Evolutionary conservation across 2,797 vertebrate species (phyloP), one percentile per base, ranked within the genome.

Genomic region (Gephyroberyx darwinii): DNA sequence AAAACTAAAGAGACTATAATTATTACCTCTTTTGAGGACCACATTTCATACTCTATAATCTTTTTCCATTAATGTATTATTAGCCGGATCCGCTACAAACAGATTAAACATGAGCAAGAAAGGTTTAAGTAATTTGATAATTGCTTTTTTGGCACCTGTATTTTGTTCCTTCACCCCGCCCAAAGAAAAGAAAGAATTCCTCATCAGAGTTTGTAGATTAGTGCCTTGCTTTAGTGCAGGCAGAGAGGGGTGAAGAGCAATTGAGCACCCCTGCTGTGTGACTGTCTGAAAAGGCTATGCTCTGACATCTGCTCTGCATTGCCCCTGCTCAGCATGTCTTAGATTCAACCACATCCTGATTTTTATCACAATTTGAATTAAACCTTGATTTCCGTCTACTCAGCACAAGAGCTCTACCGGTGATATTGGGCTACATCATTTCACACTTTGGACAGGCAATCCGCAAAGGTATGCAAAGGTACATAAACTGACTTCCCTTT

Each of bases 311-410:
- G 81, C 77, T 78, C 76, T 74, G 83, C 88, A 84, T 86, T 89
- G 84, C 77, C 80, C 86, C 87, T 82, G 86, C 85, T 90, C 88
- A 89, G 90, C 88, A 91, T 79, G 84, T 90, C 90, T 88, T 64
- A 80, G 81, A 90, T 85, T 83, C 87, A 83, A 74, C 86, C 84
- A 73, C 71, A 82, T 88, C 86, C 90, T 75, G 91, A 93, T 93
- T 90, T 89, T 87, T 92, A 93, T 93, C 91, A 72, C 86, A 69
- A 31, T 72, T 82, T 83, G 90, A 92, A 93, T 92, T 92, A 92
- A 93, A 93, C 82, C 90, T 84, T 86, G 82, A 92, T 89, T 92
- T 91, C 86, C 85, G 92, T 92, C 84, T 82, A 92, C 87, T 93
- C 93, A 94, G 92, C 92, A 93, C 74, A 82, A 84, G 84, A 75